Evolutionary conservation across 1,140 invertebrate species (phyloP).

Genomic region (Scaptomyza montana): DNA sequence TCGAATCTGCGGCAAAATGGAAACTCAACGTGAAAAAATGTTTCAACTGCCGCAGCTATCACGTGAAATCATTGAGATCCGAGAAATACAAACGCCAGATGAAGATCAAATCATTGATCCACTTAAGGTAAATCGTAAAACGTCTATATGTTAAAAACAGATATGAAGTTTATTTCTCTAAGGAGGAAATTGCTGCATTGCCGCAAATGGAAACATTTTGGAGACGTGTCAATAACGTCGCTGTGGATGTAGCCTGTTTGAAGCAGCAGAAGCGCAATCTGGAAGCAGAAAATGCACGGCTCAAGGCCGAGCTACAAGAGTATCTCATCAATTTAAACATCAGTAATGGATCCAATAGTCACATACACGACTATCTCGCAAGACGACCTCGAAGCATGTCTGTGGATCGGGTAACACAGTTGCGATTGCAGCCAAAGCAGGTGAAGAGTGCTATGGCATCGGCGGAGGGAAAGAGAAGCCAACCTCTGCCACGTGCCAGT

Average conservation of each 20-base stretch:
- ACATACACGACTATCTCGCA: conserved; percentile 69
- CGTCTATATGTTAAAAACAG: background rate
- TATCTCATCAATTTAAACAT: conserved; percentile 77
- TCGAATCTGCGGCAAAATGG: conserved; percentile 85
- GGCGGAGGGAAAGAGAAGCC: conserved; percentile 30
- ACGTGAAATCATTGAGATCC: conserved; percentile 60
- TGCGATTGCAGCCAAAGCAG: conserved; percentile 63
- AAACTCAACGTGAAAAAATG: conserved; percentile 86
- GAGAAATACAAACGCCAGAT: conserved; percentile 28
- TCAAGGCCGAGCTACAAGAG: conserved; percentile 72
- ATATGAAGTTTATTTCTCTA: background rate
- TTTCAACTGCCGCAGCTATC: conserved; percentile 84
- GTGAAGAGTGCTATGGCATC: conserved; percentile 57
- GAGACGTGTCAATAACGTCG: conserved; percentile 77
- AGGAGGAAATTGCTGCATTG: conserved; percentile 55
- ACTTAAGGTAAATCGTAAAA: conserved; percentile 33
- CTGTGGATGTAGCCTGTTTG: conserved; percentile 73
- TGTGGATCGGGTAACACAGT: conserved; percentile 69
- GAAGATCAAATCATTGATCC: conserved; percentile 40
- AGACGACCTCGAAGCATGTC: conserved; percentile 79
- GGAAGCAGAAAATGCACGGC: conserved; percentile 62
- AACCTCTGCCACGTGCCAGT: background rate
- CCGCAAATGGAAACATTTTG: conserved; percentile 80
- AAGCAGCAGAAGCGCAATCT: conserved; percentile 68
- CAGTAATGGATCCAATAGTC: conserved; percentile 70